A percentile compares a stretch with the other conserved stretches of the same genome.
Conservation (phyloP, 1,140 invertebrate genomes). For the Glossosoma conforme region DNA sequence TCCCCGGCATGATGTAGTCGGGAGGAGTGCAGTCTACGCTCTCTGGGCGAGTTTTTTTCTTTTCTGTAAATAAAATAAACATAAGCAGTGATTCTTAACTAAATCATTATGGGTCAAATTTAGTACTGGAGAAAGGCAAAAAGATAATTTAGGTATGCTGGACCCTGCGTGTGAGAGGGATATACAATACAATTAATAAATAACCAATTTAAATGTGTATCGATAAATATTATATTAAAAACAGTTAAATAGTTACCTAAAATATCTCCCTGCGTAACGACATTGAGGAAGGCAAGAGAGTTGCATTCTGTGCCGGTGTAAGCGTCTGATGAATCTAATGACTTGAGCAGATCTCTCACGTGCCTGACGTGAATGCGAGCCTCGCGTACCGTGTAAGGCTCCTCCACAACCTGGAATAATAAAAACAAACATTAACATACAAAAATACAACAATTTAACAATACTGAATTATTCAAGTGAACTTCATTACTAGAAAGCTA, state of each 20-base stretch:
- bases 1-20: slow-evolving; percentile 90
- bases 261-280: slow-evolving; percentile 87
- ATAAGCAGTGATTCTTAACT: too few relatives aligned
- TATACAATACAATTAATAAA: too few relatives aligned
- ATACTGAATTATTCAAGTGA: neutral
- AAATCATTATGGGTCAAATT: too few relatives aligned
- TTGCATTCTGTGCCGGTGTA: slow-evolving; percentile 94
- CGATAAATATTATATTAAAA: too few relatives aligned
- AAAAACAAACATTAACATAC: neutral
- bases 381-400: slow-evolving; percentile 96
- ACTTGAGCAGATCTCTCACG: slow-evolving; percentile 92
- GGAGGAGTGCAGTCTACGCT: slow-evolving; percentile 96
- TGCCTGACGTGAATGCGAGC: slow-evolving; percentile 96
- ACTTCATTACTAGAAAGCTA: neutral
- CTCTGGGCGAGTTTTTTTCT: slow-evolving; percentile 80
- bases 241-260: slow-evolving; percentile 44
- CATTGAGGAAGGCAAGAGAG: slow-evolving; percentile 92
- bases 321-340: slow-evolving; percentile 87
- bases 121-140: too few relatives aligned
- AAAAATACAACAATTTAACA: neutral
- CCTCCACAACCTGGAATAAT: slow-evolving; percentile 67
- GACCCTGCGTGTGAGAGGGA: too few relatives aligned
- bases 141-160: neutral
- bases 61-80: slow-evolving; percentile 58
- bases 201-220: too few relatives aligned